phyloP scores from a whole-genome alignment of 1,140 invertebrate species.

The Apolygus lucorum region DNA sequence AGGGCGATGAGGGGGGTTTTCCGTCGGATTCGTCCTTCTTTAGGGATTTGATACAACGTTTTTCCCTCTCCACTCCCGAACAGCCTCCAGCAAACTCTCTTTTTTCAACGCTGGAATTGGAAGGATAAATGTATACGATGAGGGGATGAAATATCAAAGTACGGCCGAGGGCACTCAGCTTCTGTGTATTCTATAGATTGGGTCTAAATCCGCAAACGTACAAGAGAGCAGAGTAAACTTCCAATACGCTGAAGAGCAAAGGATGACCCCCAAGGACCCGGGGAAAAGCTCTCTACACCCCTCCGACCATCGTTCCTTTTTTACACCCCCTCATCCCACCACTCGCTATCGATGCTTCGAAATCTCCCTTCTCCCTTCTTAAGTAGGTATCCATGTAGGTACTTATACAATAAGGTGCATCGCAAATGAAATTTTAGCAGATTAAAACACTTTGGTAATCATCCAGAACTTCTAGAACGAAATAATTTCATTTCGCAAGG shows the following conservation, averaged over 20 bases:
- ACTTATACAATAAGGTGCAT: too few species aligned
- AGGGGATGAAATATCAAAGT: conserved; percentile 12
- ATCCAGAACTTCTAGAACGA: too few species aligned
- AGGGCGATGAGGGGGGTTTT: too few species aligned
- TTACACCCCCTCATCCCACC: too few species aligned
- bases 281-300: not conserved
- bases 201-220: conserved; percentile 19
- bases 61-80: not conserved
- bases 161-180: not conserved
- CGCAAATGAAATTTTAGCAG: too few species aligned
- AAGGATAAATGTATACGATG: not conserved
- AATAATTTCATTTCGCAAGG: too few species aligned
- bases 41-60: not conserved
- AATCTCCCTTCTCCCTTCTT: too few species aligned
- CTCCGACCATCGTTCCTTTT: too few species aligned
- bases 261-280: conserved; percentile 12
- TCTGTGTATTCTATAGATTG: conserved; percentile 21
- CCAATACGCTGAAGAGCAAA: not conserved
- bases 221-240: conserved; percentile 14
- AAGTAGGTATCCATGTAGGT: too few species aligned
- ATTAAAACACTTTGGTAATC: too few species aligned
- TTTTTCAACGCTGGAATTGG: not conserved
- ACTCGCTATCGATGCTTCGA: too few species aligned
- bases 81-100: too few species aligned
- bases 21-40: not conserved